phyloP scores from a whole-genome alignment of 2,113 vertebrate genomes.

The Anolis sagrei region DNA sequence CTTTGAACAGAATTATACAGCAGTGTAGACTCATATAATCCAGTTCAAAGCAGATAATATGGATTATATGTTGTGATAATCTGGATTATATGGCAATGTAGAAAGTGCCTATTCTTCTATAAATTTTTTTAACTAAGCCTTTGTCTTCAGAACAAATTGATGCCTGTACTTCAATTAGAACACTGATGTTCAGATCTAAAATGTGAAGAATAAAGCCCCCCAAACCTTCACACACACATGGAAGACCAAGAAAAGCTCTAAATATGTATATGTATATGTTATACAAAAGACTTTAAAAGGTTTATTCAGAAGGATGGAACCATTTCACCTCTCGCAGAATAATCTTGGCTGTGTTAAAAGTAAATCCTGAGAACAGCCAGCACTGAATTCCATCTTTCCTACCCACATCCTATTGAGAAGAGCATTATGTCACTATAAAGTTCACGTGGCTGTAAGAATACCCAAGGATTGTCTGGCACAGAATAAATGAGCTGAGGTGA shows the following conservation, averaged over 20 bases:
- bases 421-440: background rate
- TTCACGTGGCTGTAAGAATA: background rate
- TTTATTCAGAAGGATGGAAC: background rate
- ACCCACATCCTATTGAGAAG: background rate
- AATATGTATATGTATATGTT: background rate
- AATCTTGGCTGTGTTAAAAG: background rate
- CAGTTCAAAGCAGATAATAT: too few species aligned
- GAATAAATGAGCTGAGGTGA: background rate
- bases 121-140: background rate
- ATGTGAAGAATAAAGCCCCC: constrained; percentile 8
- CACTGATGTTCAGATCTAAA: background rate
- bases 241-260: constrained; percentile 3
- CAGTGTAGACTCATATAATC: too few species aligned
- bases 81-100: too few species aligned
- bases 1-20: too few species aligned
- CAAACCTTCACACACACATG: background rate
- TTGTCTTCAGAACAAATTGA: constrained; percentile 5
- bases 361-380: constrained; percentile 27
- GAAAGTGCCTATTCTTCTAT: too few species aligned
- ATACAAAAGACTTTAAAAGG: constrained; percentile 1
- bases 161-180: background rate
- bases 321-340: background rate
- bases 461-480: background rate
- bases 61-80: too few species aligned
- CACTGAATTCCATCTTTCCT: background rate